Base-by-base conservation (phyloP, 2,113 vertebrate genomes). In the Leucosticte australis region DNA sequence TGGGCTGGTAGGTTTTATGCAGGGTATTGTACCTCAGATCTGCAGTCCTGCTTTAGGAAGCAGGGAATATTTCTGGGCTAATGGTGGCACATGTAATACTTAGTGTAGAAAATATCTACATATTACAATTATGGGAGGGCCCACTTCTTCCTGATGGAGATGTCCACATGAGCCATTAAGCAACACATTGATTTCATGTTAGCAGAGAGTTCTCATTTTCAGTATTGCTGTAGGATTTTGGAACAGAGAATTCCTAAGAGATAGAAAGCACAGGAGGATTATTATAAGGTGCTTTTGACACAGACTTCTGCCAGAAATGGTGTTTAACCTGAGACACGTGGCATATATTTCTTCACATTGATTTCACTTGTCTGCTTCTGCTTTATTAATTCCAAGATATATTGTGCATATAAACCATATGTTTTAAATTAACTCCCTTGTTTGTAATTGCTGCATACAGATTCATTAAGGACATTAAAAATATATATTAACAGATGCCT, bases 101-200 rank as follows among this genome's bases (percentile, higher is more conserved):
- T 41, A 15, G 4, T 18, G 76, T 24, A 77, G 35, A 83, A 92
- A 97, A 82, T 55, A 81, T 1, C 75, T 79, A 23, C 50, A 41
- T 35, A 12, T 41, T 89, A 30, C 52, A 68, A 49, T 83, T 83
- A 76, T 15, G 44, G 56, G 30, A 78, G 87, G 44, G 74, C 53
- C 64, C 63, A 44, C 75, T 90, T 7, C 76, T 81, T 79, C 79
- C 39, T 44, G 50, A 80, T 78, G 49, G 52, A 94, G 50, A 55
- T 60, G 83, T 76, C 96, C 74, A 75, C 64, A 80, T 37, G 41
- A 96, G n/a, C 63, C 76, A 76, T 83, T 93, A 93, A 91, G 53
- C 27, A 88, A 50, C 31, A 37, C 33, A 76, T 69, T 1, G 19
- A 90, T 81, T 88, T 88, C 70, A 63, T 20, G 30, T 49, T 55